Conservation (phyloP, 2,797 vertebrate species). For the Tinamus major region DNA sequence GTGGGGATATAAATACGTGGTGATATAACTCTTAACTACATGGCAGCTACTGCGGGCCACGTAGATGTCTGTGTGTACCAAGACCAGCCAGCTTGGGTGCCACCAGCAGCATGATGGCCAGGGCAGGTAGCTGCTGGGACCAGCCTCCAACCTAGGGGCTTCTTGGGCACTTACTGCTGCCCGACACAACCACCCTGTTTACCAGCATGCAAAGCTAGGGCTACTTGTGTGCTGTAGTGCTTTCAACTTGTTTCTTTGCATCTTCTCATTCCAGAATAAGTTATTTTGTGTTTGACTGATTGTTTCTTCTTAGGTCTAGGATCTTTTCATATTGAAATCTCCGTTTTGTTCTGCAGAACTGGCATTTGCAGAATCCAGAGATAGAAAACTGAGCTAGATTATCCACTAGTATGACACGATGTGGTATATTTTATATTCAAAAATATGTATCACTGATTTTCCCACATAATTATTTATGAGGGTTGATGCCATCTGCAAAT, state of each 20-base stretch:
- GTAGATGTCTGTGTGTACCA: neutral
- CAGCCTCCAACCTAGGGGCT: neutral
- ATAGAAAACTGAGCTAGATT: neutral
- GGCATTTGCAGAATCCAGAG: neutral
- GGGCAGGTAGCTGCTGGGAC: neutral
- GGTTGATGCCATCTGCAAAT: neutral
- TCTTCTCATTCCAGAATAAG: neutral
- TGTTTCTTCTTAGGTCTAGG: neutral
- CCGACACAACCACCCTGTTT: neutral
- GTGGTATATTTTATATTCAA: neutral
- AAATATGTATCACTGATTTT: neutral
- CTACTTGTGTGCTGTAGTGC: fast-evolving
- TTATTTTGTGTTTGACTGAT: neutral
- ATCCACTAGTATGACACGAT: neutral
- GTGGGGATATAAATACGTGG: neutral
- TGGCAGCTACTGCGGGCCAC: neutral
- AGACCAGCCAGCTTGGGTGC: neutral
- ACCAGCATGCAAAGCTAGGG: neutral
- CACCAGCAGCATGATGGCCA: fast-evolving
- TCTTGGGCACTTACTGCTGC: neutral
- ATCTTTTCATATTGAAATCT: neutral
- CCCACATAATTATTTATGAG: neutral
- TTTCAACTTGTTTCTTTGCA: neutral
- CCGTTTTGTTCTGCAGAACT: neutral
- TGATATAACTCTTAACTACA: neutral